phyloP scores from a whole-genome alignment of 2,888 invertebrate genomes.

The Drosophila mimetica region DNA sequence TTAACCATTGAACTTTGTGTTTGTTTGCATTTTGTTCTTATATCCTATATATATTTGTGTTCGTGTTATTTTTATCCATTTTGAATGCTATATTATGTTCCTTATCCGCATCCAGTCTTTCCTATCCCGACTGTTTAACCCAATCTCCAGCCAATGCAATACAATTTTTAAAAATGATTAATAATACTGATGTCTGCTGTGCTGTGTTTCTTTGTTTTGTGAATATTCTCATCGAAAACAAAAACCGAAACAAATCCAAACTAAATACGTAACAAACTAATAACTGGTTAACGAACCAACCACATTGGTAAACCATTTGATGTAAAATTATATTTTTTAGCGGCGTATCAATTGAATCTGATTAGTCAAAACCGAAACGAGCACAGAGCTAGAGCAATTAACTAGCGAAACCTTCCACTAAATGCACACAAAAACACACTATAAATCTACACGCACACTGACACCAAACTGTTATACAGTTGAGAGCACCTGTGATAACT shows the following conservation, averaged over 20 bases:
- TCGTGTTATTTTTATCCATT: neutral
- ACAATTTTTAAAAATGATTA: slow-evolving; percentile 29
- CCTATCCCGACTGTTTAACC: slow-evolving; percentile 1
- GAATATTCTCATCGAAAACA: slow-evolving; percentile 10
- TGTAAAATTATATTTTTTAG: slow-evolving; percentile 69
- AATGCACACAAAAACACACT: slow-evolving; percentile 40
- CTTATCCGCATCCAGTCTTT: neutral
- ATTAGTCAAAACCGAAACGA: slow-evolving; percentile 45
- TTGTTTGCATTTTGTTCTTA: neutral
- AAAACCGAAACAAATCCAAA: slow-evolving; percentile 9
- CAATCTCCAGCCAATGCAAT: slow-evolving; percentile 30
- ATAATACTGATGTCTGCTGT: slow-evolving; percentile 24
- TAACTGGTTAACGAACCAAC: slow-evolving; percentile 22
- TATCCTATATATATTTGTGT: neutral
- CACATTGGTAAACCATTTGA: slow-evolving; percentile 45
- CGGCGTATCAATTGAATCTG: slow-evolving; percentile 68
- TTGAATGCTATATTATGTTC: neutral
- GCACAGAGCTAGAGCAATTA: slow-evolving; percentile 30
- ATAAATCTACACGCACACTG: slow-evolving; percentile 12
- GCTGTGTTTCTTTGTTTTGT: slow-evolving; percentile 35
- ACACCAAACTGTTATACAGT: slow-evolving; percentile 33
- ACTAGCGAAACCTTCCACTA: slow-evolving; percentile 37
- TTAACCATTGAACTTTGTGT: neutral
- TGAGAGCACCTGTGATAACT: slow-evolving; percentile 46
- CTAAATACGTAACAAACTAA: slow-evolving; percentile 24